Evolutionary conservation across 2,888 invertebrate species (phyloP).

Genomic region (Phania funesta): DNA sequence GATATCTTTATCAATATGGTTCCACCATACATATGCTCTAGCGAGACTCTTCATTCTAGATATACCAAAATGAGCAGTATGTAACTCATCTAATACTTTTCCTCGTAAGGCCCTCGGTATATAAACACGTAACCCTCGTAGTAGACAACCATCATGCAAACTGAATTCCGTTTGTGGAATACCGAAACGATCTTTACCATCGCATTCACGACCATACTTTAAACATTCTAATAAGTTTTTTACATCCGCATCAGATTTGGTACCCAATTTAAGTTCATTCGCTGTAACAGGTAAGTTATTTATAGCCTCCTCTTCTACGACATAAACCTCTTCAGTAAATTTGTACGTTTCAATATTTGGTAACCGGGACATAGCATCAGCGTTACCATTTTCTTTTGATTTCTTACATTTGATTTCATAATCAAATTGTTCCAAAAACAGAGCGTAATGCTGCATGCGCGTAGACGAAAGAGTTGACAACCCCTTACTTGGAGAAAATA

Average conservation of each 20-base stretch:
- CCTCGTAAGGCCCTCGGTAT: slow-evolving; percentile 59
- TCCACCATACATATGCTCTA: slow-evolving; percentile 69
- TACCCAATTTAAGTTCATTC: slow-evolving; percentile 25
- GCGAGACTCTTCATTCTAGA: slow-evolving; percentile 66
- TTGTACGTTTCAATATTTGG: background rate
- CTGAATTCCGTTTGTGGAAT: slow-evolving; percentile 49
- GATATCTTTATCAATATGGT: slow-evolving; percentile 53
- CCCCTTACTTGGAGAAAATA: slow-evolving; percentile 54
- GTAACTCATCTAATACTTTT: slow-evolving; percentile 57
- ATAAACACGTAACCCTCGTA: slow-evolving; percentile 63
- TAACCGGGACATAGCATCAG: slow-evolving; percentile 37
- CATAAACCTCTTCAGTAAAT: slow-evolving; percentile 42
- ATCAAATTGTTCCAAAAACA: slow-evolving; percentile 47
- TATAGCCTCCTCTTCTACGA: slow-evolving; percentile 47
- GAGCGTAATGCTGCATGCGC: slow-evolving; percentile 56
- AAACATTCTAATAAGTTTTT: slow-evolving; percentile 31
- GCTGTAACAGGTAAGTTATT: slow-evolving; percentile 59
- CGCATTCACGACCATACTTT: slow-evolving; percentile 45
- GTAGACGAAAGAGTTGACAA: slow-evolving; percentile 44
- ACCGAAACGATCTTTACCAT: slow-evolving; percentile 39
- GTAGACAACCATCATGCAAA: slow-evolving; percentile 64
- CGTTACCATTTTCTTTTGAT: slow-evolving; percentile 50
- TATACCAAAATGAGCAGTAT: slow-evolving; percentile 59
- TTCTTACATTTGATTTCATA: slow-evolving; percentile 30
- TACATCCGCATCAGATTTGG: slow-evolving; percentile 34